Evolutionary conservation across 1,140 invertebrate genomes (phyloP).

Genomic region (Melanaphis sacchari): DNA sequence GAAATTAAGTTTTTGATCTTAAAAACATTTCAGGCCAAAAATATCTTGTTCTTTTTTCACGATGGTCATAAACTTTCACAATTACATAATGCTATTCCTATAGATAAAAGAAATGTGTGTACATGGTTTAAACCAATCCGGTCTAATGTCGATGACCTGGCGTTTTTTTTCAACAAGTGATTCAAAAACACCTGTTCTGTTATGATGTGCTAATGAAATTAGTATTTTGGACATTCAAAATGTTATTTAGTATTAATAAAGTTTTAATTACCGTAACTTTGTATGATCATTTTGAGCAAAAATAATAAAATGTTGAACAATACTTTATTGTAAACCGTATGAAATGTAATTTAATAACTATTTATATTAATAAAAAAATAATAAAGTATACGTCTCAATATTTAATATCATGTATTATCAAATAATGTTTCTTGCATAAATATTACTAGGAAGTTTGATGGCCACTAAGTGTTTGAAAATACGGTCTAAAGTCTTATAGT

Average conservation of each 20-base stretch:
- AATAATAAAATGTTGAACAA: neutral
- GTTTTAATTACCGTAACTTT: neutral
- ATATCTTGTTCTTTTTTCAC: neutral
- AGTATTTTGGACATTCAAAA: conserved; percentile 14
- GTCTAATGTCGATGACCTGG: conserved; percentile 53
- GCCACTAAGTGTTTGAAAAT: too few species aligned
- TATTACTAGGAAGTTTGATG: too few species aligned
- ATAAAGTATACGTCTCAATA: too few species aligned
- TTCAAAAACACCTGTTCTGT: conserved; percentile 28
- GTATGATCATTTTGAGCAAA: neutral
- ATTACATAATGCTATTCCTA: neutral
- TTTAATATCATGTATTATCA: too few species aligned
- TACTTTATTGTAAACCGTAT: neutral
- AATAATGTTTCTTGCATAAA: too few species aligned
- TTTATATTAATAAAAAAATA: too few species aligned
- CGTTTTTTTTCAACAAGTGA: conserved; percentile 21
- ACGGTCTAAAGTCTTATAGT: too few species aligned
- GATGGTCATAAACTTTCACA: conserved; percentile 46
- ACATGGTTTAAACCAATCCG: conserved; percentile 29
- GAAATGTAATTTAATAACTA: too few species aligned
- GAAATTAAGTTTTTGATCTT: neutral
- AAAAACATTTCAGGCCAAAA: neutral
- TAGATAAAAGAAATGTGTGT: neutral
- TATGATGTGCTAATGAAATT: conserved; percentile 42
- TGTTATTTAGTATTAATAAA: neutral